Conservation (phyloP, 2,888 invertebrate genomes). For the Acronicta leporina region DNA sequence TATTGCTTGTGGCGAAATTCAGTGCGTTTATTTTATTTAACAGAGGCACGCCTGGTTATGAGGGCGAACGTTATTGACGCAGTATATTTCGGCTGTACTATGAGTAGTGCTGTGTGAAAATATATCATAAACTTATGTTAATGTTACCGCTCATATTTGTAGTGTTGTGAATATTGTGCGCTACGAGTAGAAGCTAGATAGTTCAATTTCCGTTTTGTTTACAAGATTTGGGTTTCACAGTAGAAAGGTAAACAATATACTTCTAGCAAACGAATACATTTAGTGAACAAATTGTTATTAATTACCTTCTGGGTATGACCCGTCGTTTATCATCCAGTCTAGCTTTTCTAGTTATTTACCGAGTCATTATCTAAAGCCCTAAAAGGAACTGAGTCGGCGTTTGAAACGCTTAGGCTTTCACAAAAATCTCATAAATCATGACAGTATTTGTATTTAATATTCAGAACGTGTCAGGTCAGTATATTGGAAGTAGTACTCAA, state of each 20-base stretch:
- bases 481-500: background rate
- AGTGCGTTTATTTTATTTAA: slow-evolving; percentile 40
- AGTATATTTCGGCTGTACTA: slow-evolving; percentile 9
- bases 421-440: slow-evolving; percentile 39
- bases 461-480: slow-evolving; percentile 8
- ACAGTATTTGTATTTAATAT: slow-evolving; percentile 25
- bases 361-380: slow-evolving; percentile 60
- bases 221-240: slow-evolving; percentile 16
- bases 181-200: slow-evolving; percentile 40
- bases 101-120: slow-evolving; percentile 7
- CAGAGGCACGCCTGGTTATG: slow-evolving; percentile 9
- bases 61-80: slow-evolving; percentile 22
- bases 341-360: slow-evolving; percentile 55
- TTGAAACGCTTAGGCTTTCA: slow-evolving; percentile 32
- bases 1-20: slow-evolving; percentile 36
- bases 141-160: slow-evolving; percentile 4
- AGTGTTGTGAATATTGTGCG: slow-evolving; percentile 5
- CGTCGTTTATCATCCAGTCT: slow-evolving; percentile 46
- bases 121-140: slow-evolving; percentile 8
- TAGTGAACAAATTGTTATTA: slow-evolving; percentile 52
- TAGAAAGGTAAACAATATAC: slow-evolving; percentile 14
- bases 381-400: slow-evolving; percentile 52
- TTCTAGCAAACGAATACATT: slow-evolving; percentile 24
- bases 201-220: slow-evolving; percentile 48
- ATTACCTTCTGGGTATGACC: slow-evolving; percentile 51